Base-by-base conservation (phyloP, 2,888 invertebrate genomes). In the Drosophila putrida region DNA sequence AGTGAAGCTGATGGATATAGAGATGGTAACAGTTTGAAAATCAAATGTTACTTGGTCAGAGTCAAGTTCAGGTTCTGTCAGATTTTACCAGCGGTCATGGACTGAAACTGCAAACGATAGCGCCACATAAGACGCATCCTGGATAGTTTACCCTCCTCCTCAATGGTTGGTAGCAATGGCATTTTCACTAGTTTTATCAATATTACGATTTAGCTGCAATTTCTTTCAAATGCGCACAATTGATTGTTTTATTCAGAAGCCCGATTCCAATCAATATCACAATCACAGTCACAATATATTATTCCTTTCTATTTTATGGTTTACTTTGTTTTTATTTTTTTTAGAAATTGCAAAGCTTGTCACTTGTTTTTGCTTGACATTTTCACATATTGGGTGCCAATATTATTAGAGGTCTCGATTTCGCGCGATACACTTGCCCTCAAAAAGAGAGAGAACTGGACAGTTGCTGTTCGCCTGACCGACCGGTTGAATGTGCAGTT, bases 91-190 rank as follows among this genome's bases (percentile, higher is more conserved):
- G 90, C 77, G 54, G 85, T 70, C 88, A 90, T 85, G 11, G 90
- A 79, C 58, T 88, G 90, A 43, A 91, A 90, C 58, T 90, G 91
- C 25, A 84, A 59, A 20, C 90, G 90, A 68, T 83, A 87, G 13
- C 79, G 88, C 87, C 89, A 90, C 71, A 90, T 75, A 6, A 74
- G 71, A 5, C 84, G 90, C 25, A 79, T 36, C 86, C 86, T 81
- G 60, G 90, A 71, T 31, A 71, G 47, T 27, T 80, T 81, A 25
- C 66, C 74, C 78, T 90, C 86, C 62, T 91, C 90, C 62, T 91
- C 88, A 25, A 86, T 90, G 4, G 87, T 88, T 0, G 80, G 83
- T 11, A 90, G 59, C 57, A 82, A 43, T 5, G 87, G 83, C 91
- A 91, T 88, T 62, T 11, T 43, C 6, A 20, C 51, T 58, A 49